Evolutionary conservation across 2,797 vertebrate species (phyloP).

Genomic region (Malacoraja senta): DNA sequence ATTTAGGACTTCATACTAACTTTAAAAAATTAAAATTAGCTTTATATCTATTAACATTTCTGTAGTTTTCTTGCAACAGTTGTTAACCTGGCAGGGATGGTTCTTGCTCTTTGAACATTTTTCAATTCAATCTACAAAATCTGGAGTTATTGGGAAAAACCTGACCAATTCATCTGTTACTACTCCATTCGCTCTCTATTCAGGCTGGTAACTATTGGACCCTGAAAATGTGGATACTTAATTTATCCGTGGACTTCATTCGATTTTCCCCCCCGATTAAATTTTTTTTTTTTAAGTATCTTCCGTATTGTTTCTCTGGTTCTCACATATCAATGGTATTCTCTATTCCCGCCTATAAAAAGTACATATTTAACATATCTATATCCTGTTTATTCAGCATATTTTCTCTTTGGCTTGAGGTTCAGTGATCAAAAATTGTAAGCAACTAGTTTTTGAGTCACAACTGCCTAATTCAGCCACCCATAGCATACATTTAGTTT

Average conservation of each 20-base stretch:
- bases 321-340: neutral
- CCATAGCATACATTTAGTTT: no score
- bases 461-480: no score
- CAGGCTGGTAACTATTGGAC: neutral
- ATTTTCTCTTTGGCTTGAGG: neutral
- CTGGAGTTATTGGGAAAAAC: neutral
- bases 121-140: neutral
- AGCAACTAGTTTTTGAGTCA: no score
- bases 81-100: neutral
- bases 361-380: neutral
- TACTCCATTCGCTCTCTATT: neutral
- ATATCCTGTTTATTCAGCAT: neutral
- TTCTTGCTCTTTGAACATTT: neutral
- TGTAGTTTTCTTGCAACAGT: neutral
- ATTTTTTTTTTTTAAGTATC: neutral
- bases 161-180: neutral
- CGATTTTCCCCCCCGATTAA: neutral
- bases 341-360: neutral
- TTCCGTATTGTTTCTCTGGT: neutral
- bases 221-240: neutral
- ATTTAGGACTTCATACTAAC: neutral
- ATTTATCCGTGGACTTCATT: neutral
- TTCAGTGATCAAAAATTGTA: no score
- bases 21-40: neutral
- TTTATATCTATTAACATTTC: neutral